A percentile compares a stretch with the other conserved stretches of the same genome.
phyloP scores from a whole-genome alignment of 1,140 invertebrate species.

The Araneus ventricosus region DNA sequence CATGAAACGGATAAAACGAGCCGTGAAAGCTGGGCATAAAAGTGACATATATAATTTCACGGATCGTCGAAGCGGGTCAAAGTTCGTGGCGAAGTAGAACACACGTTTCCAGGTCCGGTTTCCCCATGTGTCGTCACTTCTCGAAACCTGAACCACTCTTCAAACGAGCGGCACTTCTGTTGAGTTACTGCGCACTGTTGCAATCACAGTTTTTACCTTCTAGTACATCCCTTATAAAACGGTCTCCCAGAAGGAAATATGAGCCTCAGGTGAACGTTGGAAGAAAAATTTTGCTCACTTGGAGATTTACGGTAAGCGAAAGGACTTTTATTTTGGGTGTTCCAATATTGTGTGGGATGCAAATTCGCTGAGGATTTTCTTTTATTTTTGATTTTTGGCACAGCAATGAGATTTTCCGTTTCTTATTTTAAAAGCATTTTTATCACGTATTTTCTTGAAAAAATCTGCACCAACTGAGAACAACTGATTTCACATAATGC shows the following conservation, averaged over 20 bases:
- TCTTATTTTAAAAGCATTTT: not conserved
- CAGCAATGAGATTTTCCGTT: not conserved
- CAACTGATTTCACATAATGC: too few relatives aligned
- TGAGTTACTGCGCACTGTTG: slow-evolving; percentile 24
- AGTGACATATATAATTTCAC: slow-evolving; percentile 10
- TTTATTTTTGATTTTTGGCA: not conserved
- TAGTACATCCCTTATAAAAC: not conserved
- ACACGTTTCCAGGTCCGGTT: slow-evolving; percentile 44
- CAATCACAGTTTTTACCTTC: slow-evolving; percentile 33
- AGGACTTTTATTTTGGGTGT: not conserved
- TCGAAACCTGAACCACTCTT: not conserved
- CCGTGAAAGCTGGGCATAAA: too few relatives aligned
- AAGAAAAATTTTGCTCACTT: not conserved
- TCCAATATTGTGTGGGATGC: not conserved
- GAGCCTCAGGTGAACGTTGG: slow-evolving; percentile 6
- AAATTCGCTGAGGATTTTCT: not conserved
- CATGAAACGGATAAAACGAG: too few relatives aligned
- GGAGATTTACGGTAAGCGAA: slow-evolving; percentile 7
- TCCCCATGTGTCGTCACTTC: not conserved
- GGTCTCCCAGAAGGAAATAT: not conserved
- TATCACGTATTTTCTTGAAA: not conserved
- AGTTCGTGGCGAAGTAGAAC: slow-evolving; percentile 20
- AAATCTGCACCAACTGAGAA: too few relatives aligned
- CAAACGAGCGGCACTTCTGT: not conserved
- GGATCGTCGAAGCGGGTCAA: slow-evolving; percentile 16